Evolutionary conservation across 2,888 invertebrate species (phyloP).

Genomic region (Hyposoter dolosus): DNA sequence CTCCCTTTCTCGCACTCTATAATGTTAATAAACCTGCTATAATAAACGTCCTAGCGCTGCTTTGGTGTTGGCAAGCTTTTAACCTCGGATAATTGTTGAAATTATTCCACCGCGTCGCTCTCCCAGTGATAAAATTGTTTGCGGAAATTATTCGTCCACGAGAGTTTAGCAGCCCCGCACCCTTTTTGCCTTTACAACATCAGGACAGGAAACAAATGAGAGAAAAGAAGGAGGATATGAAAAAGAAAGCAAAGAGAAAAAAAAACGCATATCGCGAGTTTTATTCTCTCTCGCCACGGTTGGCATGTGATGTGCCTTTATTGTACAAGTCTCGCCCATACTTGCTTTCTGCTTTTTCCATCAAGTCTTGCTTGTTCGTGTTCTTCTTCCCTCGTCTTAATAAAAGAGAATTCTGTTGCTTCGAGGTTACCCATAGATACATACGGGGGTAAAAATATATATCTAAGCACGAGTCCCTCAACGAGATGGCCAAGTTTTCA

Average conservation of each 20-base stretch:
- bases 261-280: constrained; percentile 11
- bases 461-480: constrained; percentile 11
- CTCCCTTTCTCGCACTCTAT: constrained; percentile 27
- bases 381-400: constrained; percentile 30
- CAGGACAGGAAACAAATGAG: not conserved
- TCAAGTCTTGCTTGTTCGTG: constrained; percentile 21
- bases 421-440: constrained; percentile 20
- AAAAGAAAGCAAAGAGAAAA: constrained; percentile 1
- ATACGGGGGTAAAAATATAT: not conserved
- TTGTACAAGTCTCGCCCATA: constrained; percentile 18
- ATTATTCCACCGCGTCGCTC: constrained; percentile 57
- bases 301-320: not conserved
- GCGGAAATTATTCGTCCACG: constrained; percentile 40
- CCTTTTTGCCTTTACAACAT: not conserved
- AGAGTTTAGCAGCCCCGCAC: not conserved
- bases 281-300: constrained; percentile 37
- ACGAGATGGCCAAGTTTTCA: constrained; percentile 58
- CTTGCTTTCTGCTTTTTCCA: constrained; percentile 2
- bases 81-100: constrained; percentile 61
- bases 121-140: constrained; percentile 56
- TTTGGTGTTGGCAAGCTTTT: constrained; percentile 7
- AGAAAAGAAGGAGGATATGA: not conserved
- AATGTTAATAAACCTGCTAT: constrained; percentile 64
- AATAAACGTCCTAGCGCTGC: constrained; percentile 55
- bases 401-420: constrained; percentile 28